Conservation (phyloP, 2,113 vertebrate genomes). For the Corythornis cristatus region DNA sequence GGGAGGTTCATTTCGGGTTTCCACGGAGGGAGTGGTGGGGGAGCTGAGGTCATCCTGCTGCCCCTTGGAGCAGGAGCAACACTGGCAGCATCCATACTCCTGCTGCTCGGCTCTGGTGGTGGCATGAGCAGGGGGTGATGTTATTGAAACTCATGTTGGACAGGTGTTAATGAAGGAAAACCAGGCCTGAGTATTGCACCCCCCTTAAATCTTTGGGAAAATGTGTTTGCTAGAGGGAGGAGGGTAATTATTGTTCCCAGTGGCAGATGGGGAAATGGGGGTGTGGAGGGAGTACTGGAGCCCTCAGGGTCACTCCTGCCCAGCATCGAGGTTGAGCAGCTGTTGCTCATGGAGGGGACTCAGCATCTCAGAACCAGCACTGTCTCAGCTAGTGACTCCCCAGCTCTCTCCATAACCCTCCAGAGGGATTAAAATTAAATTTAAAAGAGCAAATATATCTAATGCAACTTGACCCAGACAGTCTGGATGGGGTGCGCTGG, state of each 20-base stretch:
- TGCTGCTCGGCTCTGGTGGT: fast-evolving
- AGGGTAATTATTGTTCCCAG: not conserved
- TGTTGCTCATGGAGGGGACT: fast-evolving
- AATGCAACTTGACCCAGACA: fast-evolving
- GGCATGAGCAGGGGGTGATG: not conserved
- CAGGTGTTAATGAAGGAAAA: not conserved
- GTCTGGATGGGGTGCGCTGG: fast-evolving
- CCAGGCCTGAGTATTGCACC: not conserved
- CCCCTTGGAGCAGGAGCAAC: not conserved
- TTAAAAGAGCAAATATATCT: fast-evolving
- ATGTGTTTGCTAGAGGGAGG: not conserved
- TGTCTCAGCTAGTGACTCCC: not conserved
- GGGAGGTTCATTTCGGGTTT: not conserved
- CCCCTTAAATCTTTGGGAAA: not conserved
- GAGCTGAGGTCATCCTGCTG: not conserved
- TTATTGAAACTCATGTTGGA: not conserved
- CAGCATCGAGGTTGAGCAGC: not conserved
- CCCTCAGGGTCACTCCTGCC: not conserved
- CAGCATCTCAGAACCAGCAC: not conserved
- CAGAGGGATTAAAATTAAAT: not conserved
- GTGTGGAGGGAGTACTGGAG: fast-evolving
- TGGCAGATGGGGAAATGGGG: not conserved
- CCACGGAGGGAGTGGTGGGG: fast-evolving
- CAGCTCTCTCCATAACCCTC: not conserved
- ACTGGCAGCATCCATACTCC: not conserved